Base-by-base conservation (phyloP, 2,888 invertebrate genomes). In the Asteroscopus sphinx region DNA sequence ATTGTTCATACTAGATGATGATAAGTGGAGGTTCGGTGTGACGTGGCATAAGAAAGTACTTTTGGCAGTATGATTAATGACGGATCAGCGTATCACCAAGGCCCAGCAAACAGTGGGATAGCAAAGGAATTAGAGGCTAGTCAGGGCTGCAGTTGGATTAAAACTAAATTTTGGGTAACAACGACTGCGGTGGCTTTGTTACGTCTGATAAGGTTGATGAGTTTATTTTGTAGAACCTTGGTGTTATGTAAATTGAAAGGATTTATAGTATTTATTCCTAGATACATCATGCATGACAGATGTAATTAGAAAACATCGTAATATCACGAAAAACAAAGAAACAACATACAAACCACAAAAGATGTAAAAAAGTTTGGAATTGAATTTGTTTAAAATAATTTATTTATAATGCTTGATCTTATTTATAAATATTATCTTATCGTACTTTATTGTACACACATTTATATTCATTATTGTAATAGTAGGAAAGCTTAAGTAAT, bases 31-130 rank as follows among this genome's bases (percentile, higher is more conserved):
- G 73, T 62, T 56, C 53, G 55, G 68, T 65, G 69, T 83, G 79
- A 80, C 72, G 71, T 76, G 57, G 68, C 47, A 71, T 67, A 73
- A 72, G 76, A 82, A 80, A 82, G 57, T 76, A 82, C 79, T 79
- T 89, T 85, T 84, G 85, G 77, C 81, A 80, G 76, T 60, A 76
- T 88, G 83, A 89, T 88, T 88, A 85, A 87, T 84, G 81, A 74
- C 48, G 76, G 81, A 82, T 85, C 75, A 82, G 76, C 65, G 67
- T 82, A 82, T 80, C 80, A 76, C 66, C 83, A 87, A 89, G 90
- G 88, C 69, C 79, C 71, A 57, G 73, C 79, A 87, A 89, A 89
- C 80, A 88, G 67, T 80, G 72, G 63, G 61, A 33, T 58, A 68
- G 64, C 65, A 45, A 47, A 68, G 64, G 74, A 75, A 75, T 80